Evolutionary conservation across 2,888 invertebrate species (phyloP), one percentile per base, ranked within the genome.

Genomic region (Podabrus alpinus): DNA sequence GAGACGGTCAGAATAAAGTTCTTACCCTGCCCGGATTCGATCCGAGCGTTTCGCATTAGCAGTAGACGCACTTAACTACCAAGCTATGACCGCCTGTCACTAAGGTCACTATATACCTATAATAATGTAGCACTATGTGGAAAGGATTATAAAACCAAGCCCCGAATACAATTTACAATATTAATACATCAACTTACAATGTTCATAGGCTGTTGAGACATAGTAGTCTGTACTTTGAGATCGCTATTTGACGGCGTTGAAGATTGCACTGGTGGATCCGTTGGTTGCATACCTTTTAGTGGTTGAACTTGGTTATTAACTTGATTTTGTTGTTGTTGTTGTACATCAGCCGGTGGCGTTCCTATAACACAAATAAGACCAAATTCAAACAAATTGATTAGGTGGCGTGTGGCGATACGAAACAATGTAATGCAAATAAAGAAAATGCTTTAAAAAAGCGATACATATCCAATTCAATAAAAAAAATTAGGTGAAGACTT

Each of bases 221-320:
- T 81, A 74, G n/a, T n/a, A n/a, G 82, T 81, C 77, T 83, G 83
- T 67, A 86, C 86, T 82, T 87, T 88, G 64, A 87, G 77, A 76
- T 87, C 87, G 73, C 82, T 83, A 80, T 87, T 87, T 60, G 87
- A 87, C 67, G 87, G 88, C 29, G 88, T 87, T n/a, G 88, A 86
- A 59, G 88, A 81, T 80, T 87, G 87, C 78, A 85, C 87, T 19
- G 87, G 87, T 69, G 87, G 87, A 73, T 84, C 87, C 62, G 86
- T 82, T 70, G 85, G 83, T 77, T 85, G 82, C 80, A 87, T 85
- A 68, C 83, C 83, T 81, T 87, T 85, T 81, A 87, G 76, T 73
- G 78, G 77, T 68, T 77, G 82, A 77, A 85, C 86, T 82, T 86
- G 86, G 77, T 84, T 86, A 74, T 84, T 85, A 73, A 83, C 85